Conservation (phyloP, 2,797 vertebrate species). For the Mycteria americana region DNA sequence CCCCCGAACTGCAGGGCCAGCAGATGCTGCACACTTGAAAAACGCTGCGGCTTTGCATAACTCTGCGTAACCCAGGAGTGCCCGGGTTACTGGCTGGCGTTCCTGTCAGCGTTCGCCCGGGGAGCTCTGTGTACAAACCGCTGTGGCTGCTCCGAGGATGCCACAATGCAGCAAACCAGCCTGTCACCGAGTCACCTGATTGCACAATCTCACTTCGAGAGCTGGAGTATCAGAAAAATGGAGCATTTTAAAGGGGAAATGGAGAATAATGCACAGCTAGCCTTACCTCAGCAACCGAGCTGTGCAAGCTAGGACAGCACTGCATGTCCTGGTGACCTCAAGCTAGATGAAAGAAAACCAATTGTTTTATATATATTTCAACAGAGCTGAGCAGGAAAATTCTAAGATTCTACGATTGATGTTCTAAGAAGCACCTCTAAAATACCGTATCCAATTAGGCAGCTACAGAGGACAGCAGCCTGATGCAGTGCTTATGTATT, state of each 20-base stretch:
- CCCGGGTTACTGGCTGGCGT: background rate
- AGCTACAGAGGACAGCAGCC: background rate
- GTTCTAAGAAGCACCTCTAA: background rate
- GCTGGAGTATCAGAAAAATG: slow-evolving; percentile 31
- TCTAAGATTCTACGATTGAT: background rate
- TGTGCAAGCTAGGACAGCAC: background rate
- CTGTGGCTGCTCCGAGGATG: slow-evolving; percentile 3
- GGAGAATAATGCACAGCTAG: background rate
- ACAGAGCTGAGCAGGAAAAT: background rate
- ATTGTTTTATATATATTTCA: background rate
- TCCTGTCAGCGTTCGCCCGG: background rate
- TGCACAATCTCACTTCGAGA: background rate
- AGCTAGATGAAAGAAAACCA: background rate
- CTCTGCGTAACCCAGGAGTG: background rate
- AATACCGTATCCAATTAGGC: background rate
- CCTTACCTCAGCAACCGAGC: background rate
- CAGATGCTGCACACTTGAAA: rapidly evolving
- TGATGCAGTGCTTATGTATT: background rate
- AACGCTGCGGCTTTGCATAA: rapidly evolving
- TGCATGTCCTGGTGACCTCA: background rate
- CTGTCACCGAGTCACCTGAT: slow-evolving; percentile 55
- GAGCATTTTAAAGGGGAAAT: slow-evolving; percentile 64
- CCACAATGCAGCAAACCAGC: slow-evolving; percentile 56
- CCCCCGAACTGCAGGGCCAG: background rate
- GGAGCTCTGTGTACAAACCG: background rate